Conservation (phyloP, 2,888 invertebrate species). For the Agriopis leucophaearia region DNA sequence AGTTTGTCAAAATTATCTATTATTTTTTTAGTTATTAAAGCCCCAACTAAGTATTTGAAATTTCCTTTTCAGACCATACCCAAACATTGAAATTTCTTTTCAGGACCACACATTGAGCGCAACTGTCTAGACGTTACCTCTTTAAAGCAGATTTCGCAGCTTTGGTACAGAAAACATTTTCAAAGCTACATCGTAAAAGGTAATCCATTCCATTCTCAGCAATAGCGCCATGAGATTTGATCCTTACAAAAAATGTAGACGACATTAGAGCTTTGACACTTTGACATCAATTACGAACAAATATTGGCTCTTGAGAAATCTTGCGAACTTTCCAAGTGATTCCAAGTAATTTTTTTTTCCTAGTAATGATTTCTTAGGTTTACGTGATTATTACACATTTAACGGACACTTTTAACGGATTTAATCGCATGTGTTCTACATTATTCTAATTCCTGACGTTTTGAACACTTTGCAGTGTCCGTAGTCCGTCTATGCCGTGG, state of each 20-base stretch:
- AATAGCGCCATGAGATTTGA: slow-evolving; percentile 46
- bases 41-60: no score
- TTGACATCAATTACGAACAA: slow-evolving; percentile 52
- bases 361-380: no score
- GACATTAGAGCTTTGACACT: slow-evolving; percentile 41
- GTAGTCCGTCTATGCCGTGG: no score
- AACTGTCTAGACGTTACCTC: slow-evolving; percentile 51
- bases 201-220: slow-evolving; percentile 51
- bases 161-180: slow-evolving; percentile 50
- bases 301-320: slow-evolving; percentile 50
- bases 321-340: neutral
- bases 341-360: neutral
- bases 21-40: no score
- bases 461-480: no score
- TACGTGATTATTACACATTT: no score
- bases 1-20: no score
- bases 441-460: no score
- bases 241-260: slow-evolving; percentile 49
- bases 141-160: slow-evolving; percentile 53
- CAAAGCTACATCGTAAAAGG: slow-evolving; percentile 50
- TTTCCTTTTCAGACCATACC: neutral
- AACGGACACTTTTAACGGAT: no score
- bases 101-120: slow-evolving; percentile 4
- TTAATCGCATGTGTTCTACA: no score
- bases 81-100: neutral